Base-by-base conservation (phyloP, 2,888 invertebrate genomes). In the Pristionchus entomophagus region DNA sequence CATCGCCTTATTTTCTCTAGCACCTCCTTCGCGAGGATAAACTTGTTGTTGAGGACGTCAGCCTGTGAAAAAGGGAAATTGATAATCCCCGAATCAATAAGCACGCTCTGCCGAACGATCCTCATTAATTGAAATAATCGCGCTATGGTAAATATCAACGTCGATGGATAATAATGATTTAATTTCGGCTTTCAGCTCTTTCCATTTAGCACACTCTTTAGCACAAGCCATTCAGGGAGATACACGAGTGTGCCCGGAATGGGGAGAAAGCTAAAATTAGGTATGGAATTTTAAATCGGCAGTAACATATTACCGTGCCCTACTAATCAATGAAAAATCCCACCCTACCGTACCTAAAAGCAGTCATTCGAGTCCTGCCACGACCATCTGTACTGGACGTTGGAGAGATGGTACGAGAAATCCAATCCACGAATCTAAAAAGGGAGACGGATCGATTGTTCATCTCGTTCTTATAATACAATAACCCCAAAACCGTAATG, bases 321-420 rank as follows among this genome's bases (percentile, higher is more conserved):
- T 69, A 35, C 6, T 19, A 69, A 38, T 69, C 32, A 77, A 45
- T 77, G 26, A 26, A 77, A 45, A 77, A 26, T 38, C 3, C 84
- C 53, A 38, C 86, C 86, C 56, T 49, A 84, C 51, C 65, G 77
- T 29, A 89, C 91, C 85, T 93, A 89, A 19, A 94, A 88, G 88
- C 94, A 94, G 45, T 94, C 94, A 14, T 91, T 89, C 95, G 95
- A 95, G 87, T 95, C 95, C 32, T 94, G 94, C 99, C 99, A 99
- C 2, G 97, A 97, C 99, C 99, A 99, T 85, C 97, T 96, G 94
- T 97, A 99, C 94, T 99, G 98, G 94, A 99, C 99, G 95, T 99
- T 99, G 94, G 98, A 98, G 94, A 99, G 95, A 94, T 99, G 99
- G 94, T 99, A 99, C 0, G 97, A 96, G 94, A 99, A 99, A n/a